These are phyloP conservation scores for Cherax destructor DNA, from an alignment of 1,140 invertebrate genomes.

Conservation along the genomic window DNA sequence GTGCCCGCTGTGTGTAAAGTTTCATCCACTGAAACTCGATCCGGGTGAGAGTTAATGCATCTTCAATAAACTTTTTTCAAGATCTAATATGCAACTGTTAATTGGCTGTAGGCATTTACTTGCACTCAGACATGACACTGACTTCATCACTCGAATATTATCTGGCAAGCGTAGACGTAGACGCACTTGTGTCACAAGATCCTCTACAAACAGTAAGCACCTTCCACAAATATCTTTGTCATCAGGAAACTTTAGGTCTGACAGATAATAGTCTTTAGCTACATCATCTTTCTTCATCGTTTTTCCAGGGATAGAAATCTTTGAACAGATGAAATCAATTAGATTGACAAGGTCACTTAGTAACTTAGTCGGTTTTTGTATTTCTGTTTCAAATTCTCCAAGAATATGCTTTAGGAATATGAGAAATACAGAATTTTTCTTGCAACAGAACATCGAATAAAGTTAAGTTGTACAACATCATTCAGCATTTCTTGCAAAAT, in stretches of 20 bases:
- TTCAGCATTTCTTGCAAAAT: too few relatives aligned
- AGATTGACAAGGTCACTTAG: too few relatives aligned
- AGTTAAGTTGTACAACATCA: too few relatives aligned
- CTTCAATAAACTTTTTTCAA: constrained; percentile 27
- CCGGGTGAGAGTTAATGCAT: not conserved
- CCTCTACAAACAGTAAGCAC: constrained; percentile 35
- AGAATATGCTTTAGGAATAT: too few relatives aligned
- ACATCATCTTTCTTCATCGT: too few relatives aligned
- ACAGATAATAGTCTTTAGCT: too few relatives aligned
- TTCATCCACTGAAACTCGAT: constrained; percentile 40
- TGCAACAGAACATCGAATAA: too few relatives aligned
- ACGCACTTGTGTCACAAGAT: constrained; percentile 45
- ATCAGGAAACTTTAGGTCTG: constrained; percentile 29
- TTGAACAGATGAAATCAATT: too few relatives aligned
- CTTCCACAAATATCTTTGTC: constrained; percentile 40
- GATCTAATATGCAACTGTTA: constrained; percentile 27
- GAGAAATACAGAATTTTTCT: too few relatives aligned
- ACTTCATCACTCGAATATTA: not conserved
- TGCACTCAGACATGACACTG: constrained; percentile 40
- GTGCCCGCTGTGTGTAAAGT: constrained; percentile 2
- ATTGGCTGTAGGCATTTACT: constrained; percentile 35
- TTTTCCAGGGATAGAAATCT: too few relatives aligned
- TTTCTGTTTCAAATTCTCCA: too few relatives aligned
- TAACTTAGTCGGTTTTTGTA: too few relatives aligned
- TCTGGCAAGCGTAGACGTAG: constrained; percentile 32